Evolutionary conservation across 2,113 vertebrate genomes (phyloP).

Genomic region (Perognathus longimembris): DNA sequence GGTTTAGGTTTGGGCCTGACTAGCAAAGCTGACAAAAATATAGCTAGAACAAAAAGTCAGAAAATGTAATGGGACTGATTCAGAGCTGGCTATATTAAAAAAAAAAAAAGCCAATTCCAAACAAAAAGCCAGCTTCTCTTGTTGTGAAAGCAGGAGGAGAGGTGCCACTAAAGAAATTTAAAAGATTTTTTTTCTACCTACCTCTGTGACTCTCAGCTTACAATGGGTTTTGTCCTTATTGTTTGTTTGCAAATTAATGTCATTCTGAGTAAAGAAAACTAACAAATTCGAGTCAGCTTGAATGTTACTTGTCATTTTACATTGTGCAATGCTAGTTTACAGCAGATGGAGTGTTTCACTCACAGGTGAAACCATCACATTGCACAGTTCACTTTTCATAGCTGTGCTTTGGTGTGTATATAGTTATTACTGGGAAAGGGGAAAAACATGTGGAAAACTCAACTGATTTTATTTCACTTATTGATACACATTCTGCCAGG

Average conservation of each 20-base stretch:
- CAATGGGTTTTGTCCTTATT: not conserved
- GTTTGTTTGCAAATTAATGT: not conserved
- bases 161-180: not conserved
- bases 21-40: conserved; percentile 31
- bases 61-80: not conserved
- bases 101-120: not conserved
- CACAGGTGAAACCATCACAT: not conserved
- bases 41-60: not conserved
- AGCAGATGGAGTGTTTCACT: not conserved
- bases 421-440: not conserved
- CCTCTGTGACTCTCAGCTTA: not conserved
- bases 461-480: not conserved
- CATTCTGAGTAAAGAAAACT: conserved; percentile 19
- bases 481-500: not conserved
- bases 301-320: conserved; percentile 18
- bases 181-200: not conserved
- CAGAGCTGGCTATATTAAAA: not conserved
- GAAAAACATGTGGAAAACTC: not conserved
- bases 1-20: not conserved
- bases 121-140: not conserved
- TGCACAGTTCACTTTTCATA: not conserved
- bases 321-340: not conserved
- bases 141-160: not conserved
- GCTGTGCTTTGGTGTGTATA: not conserved
- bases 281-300: not conserved